Conservation (phyloP, 37 sponge, comb jelly and placozoan species). For the Aplysina aerophoba region DNA sequence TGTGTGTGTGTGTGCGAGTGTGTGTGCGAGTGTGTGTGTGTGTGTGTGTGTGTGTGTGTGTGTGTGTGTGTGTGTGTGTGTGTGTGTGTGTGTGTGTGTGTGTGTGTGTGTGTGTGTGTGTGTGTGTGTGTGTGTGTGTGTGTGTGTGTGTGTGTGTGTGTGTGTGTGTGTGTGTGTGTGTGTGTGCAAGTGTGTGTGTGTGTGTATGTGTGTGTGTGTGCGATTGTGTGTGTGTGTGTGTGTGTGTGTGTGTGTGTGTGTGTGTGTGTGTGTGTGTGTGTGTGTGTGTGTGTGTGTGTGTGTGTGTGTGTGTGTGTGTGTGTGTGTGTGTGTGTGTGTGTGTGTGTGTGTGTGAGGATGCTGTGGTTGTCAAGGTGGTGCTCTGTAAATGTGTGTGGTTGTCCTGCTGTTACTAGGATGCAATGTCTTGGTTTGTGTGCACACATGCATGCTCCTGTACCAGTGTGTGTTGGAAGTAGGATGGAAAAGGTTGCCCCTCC, state of each 20-base stretch:
- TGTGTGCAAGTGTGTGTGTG: conserved; percentile 6
- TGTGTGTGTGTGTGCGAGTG: background rate
- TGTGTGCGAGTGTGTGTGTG: background rate
- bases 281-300: background rate
- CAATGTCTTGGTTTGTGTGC: no score
- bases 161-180: background rate
- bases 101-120: background rate
- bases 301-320: background rate
- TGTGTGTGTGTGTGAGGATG: background rate
- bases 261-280: background rate
- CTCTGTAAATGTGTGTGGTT: background rate
- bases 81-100: background rate
- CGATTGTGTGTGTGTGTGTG: conserved; percentile 16
- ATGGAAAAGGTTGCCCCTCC: no score
- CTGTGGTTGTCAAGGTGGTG: background rate
- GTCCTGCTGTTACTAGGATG: background rate
- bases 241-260: conserved; percentile 6
- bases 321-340: conserved; percentile 9
- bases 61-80: background rate
- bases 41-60: background rate
- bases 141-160: background rate
- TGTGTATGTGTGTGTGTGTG: conserved; percentile 28
- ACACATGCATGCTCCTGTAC: no score
- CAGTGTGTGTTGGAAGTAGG: no score
- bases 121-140: background rate